Percentiles rank a stretch among this genome's conserved stretches.
These are phyloP conservation scores for Hucho hucho DNA, from an alignment of 2,113 vertebrate species.

Conservation along the genomic window DNA sequence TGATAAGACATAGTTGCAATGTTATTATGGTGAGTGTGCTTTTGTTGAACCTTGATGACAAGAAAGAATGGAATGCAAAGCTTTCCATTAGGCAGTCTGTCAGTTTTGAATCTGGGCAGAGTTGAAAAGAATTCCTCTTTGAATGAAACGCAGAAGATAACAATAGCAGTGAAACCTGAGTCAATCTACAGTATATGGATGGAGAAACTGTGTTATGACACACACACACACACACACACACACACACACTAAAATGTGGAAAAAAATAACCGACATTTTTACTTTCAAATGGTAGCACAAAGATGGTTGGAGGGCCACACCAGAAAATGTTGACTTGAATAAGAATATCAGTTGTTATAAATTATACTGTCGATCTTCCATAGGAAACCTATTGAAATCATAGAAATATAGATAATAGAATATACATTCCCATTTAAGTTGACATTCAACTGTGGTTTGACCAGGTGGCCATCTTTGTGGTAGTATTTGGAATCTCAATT, in stretches of 20 bases:
- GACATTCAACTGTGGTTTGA: too few relatives aligned
- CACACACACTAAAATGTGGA: too few relatives aligned
- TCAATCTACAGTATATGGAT: not conserved
- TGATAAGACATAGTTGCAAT: not conserved
- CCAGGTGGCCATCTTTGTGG: too few relatives aligned
- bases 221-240: too few relatives aligned
- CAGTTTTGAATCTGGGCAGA: not conserved
- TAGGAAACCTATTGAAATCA: slow-evolving; percentile 45
- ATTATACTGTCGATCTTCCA: not conserved
- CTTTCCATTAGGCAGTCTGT: not conserved
- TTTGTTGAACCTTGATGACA: not conserved
- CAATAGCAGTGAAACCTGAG: not conserved
- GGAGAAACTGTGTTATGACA: too few relatives aligned
- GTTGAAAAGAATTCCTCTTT: not conserved
- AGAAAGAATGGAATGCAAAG: not conserved
- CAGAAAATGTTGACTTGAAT: too few relatives aligned
- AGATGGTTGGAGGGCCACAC: too few relatives aligned
- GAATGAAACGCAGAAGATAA: not conserved
- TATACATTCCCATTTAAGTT: too few relatives aligned
- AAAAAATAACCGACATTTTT: too few relatives aligned
- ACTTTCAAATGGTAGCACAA: too few relatives aligned
- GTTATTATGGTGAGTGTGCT: not conserved
- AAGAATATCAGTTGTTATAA: too few relatives aligned
- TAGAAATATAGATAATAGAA: slow-evolving; percentile 25
- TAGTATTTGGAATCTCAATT: too few relatives aligned